Percentiles rank a stretch among this genome's conserved stretches.
phyloP scores from a whole-genome alignment of 2,113 vertebrate genomes.

The Cyanoderma ruficeps region DNA sequence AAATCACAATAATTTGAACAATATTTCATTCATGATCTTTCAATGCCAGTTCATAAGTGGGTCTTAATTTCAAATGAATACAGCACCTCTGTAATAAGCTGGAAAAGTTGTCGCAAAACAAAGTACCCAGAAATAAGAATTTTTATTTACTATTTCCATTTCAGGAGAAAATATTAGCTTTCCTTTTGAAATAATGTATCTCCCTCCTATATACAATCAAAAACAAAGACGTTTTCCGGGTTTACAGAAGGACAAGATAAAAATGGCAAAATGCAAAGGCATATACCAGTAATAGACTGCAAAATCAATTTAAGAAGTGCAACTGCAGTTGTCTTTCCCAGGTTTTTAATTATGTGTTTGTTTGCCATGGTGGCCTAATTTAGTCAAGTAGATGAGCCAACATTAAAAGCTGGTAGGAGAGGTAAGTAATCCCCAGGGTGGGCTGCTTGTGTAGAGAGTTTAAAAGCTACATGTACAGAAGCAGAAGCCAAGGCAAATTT shows the following conservation, averaged over 20 bases:
- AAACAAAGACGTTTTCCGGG: constrained; percentile 6
- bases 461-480: constrained; percentile 78
- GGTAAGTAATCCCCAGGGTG: constrained; percentile 86
- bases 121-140: constrained; percentile 39
- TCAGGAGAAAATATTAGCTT: constrained; percentile 14
- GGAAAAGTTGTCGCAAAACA: not conserved
- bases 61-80: constrained; percentile 50
- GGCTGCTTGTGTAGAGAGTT: constrained; percentile 75
- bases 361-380: constrained; percentile 85
- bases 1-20: not conserved
- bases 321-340: constrained; percentile 77
- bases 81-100: not conserved
- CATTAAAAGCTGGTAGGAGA: constrained; percentile 85
- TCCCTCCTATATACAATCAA: constrained; percentile 1
- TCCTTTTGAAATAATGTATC: constrained; percentile 21
- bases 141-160: constrained; percentile 38
- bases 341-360: constrained; percentile 87
- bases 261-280: constrained; percentile 41
- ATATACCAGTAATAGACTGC: constrained; percentile 50
- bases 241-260: constrained; percentile 49
- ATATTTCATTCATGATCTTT: constrained; percentile 13
- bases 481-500: constrained; percentile 75
- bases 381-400: constrained; percentile 83
- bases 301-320: constrained; percentile 78
- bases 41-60: constrained; percentile 18